Evolutionary conservation across 2,113 vertebrate genomes (phyloP).

Genomic region (Salvelinus sp.): DNA sequence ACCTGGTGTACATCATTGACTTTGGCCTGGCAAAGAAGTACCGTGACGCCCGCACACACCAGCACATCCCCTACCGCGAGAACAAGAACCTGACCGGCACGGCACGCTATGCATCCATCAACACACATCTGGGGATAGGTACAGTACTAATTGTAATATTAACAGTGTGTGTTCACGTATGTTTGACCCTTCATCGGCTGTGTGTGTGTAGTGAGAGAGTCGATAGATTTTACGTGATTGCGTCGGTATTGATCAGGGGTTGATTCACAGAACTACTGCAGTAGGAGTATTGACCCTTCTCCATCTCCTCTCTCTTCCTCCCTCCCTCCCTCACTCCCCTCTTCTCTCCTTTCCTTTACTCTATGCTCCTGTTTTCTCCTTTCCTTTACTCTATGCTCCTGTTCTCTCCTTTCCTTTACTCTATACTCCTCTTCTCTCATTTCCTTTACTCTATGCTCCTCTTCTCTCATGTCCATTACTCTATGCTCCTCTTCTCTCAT

Average conservation of each 20-base stretch:
- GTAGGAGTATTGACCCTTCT: conserved; percentile 2
- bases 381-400: too few species aligned
- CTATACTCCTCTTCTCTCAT: background rate
- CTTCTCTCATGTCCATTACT: background rate
- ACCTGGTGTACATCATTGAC: conserved; percentile 97
- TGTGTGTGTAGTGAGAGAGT: conserved; percentile 4
- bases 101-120: conserved; percentile 96
- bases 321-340: background rate
- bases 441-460: too few species aligned
- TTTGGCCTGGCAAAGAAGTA: conserved; percentile 98
- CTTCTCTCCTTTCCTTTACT: background rate
- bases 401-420: background rate
- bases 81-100: conserved; percentile 98
- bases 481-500: background rate
- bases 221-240: conserved; percentile 12
- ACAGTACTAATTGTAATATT: background rate
- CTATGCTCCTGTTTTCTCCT: too few species aligned
- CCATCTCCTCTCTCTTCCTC: background rate
- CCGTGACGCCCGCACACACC: conserved; percentile 93
- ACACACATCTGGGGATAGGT: conserved; percentile 97
- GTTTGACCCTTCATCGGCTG: background rate
- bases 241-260: conserved; percentile 8
- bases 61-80: conserved; percentile 97
- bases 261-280: conserved; percentile 9
- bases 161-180: conserved; percentile 10